phyloP scores from a whole-genome alignment of 2,113 vertebrate species.

The Anoplopoma fimbria region DNA sequence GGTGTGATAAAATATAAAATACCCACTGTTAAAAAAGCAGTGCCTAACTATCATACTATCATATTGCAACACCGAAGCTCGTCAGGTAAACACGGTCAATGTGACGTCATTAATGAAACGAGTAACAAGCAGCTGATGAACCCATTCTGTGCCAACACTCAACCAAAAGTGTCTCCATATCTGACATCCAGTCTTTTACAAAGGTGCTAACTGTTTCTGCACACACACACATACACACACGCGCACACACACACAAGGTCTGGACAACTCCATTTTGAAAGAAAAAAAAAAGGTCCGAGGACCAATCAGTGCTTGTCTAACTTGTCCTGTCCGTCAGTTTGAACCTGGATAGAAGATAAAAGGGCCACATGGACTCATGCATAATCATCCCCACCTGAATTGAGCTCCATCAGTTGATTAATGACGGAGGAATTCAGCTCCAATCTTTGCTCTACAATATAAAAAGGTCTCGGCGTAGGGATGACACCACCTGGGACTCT shows the following conservation, averaged over 20 bases:
- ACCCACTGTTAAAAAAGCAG: conserved; percentile 80
- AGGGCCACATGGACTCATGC: conserved; percentile 71
- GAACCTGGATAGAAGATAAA: conserved; percentile 69
- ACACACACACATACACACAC: conserved; percentile 11
- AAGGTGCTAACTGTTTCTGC: conserved; percentile 76
- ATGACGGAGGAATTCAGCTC: conserved; percentile 60
- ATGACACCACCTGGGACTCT: conserved; percentile 54
- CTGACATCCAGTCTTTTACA: conserved; percentile 73
- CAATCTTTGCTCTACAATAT: conserved; percentile 58
- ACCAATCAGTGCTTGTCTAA: conserved; percentile 77
- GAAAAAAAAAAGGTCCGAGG: conserved; percentile 54
- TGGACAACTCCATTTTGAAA: conserved; percentile 65
- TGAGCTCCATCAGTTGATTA: conserved; percentile 63
- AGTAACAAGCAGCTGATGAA: conserved; percentile 79
- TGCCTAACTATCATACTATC: conserved; percentile 82
- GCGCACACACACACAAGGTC: conserved; percentile 54
- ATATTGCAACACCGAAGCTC: conserved; percentile 81
- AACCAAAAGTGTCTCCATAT: conserved; percentile 57
- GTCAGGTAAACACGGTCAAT: conserved; percentile 79
- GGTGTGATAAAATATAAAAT: conserved; percentile 82
- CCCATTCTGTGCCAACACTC: conserved; percentile 75
- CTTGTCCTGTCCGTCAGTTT: conserved; percentile 45
- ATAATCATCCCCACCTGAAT: conserved; percentile 70
- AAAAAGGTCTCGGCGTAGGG: conserved; percentile 62
- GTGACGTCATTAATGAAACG: conserved; percentile 73